Evolutionary conservation across 37 sponge, comb jelly and placozoan species (phyloP).

Genomic region (Ianthella basta): DNA sequence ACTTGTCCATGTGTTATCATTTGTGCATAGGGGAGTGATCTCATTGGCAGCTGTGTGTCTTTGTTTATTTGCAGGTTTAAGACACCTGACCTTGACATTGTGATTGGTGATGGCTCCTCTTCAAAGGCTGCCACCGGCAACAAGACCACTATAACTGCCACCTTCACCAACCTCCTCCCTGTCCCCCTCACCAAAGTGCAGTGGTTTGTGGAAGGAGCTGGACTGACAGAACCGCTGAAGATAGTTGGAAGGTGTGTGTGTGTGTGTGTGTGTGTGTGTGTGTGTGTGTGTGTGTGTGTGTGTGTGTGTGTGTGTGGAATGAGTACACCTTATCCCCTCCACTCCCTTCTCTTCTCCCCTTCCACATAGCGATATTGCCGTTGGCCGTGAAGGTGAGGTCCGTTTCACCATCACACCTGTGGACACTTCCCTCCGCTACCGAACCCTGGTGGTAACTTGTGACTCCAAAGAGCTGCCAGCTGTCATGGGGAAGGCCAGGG

Average conservation of each 20-base stretch:
- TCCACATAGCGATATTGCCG: neutral
- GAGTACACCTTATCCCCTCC: no score
- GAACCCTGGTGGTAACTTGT: neutral
- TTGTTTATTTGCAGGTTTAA: no score
- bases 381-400: neutral
- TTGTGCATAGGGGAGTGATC: no score
- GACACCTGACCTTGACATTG: conserved; percentile 9
- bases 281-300: conserved; percentile 31
- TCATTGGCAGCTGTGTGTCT: no score
- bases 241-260: neutral
- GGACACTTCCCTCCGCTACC: neutral
- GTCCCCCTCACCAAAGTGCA: conserved; percentile 42
- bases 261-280: no score
- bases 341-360: no score
- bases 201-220: conserved; percentile 54
- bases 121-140: neutral
- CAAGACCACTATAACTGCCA: conserved; percentile 11
- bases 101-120: neutral
- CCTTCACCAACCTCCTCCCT: conserved; percentile 48
- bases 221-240: conserved; percentile 19
- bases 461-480: conserved; percentile 21
- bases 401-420: neutral
- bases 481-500: conserved; percentile 9
- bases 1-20: no score
- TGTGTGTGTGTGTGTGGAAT: no score